Evolutionary conservation across 2,797 vertebrate genomes (phyloP).

Genomic region (Enteromius argenteus): DNA sequence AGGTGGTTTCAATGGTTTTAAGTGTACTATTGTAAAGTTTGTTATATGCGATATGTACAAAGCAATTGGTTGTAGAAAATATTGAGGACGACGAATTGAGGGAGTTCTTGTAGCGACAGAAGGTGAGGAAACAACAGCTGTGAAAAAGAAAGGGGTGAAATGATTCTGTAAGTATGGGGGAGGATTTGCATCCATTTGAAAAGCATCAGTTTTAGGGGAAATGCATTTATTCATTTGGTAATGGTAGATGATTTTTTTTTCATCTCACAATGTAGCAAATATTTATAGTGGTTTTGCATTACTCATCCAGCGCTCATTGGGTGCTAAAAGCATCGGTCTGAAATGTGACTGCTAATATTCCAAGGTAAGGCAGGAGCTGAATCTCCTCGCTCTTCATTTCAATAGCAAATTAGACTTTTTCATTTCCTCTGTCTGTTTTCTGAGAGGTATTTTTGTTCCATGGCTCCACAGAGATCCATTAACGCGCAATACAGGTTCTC

Average conservation of each 20-base stretch:
- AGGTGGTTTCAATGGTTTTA: conserved; percentile 6
- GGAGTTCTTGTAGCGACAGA: conserved; percentile 13
- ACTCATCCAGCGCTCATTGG: conserved; percentile 41
- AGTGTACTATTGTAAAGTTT: background rate
- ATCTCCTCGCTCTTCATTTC: conserved; percentile 41
- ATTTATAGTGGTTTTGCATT: conserved; percentile 53
- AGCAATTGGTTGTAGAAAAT: background rate
- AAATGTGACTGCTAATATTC: conserved; percentile 56
- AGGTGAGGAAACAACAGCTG: conserved; percentile 43
- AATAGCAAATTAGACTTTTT: conserved; percentile 53
- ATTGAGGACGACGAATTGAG: background rate
- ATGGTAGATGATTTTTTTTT: conserved; percentile 39
- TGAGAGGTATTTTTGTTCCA: conserved; percentile 48
- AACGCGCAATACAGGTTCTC: conserved; percentile 59
- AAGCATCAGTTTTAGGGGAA: conserved; percentile 37
- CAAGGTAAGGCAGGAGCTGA: conserved; percentile 33
- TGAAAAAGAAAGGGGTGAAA: conserved; percentile 18
- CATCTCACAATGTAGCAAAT: conserved; percentile 30
- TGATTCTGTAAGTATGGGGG: conserved; percentile 25
- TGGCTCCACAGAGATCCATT: conserved; percentile 56
- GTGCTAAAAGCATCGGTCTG: conserved; percentile 54
- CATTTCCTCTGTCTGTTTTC: conserved; percentile 40
- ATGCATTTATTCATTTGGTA: conserved; percentile 56
- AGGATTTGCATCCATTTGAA: conserved; percentile 36
- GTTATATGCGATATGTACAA: background rate